Conservation (phyloP, 2,888 invertebrate genomes). For the Ochropleura leucogaster region DNA sequence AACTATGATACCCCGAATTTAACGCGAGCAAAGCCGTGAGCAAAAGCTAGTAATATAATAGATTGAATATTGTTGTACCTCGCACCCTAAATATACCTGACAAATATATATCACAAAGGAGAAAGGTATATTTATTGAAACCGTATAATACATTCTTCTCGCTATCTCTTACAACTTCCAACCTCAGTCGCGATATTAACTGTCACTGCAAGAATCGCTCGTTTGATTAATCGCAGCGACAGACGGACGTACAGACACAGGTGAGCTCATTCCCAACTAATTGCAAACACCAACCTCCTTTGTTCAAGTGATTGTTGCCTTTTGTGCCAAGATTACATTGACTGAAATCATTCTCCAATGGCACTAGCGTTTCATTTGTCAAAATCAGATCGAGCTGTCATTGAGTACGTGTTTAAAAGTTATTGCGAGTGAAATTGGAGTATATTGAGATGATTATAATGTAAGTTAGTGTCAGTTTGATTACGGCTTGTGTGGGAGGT, state of each 20-base stretch:
- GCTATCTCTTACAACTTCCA: constrained; percentile 30
- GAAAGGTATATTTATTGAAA: not conserved
- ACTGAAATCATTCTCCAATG: constrained; percentile 56
- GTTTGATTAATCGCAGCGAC: constrained; percentile 64
- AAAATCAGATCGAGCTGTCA: constrained; percentile 65
- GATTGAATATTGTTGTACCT: too few relatives aligned
- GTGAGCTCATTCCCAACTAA: constrained; percentile 68
- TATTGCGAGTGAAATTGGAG: constrained; percentile 52
- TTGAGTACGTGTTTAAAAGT: constrained; percentile 38
- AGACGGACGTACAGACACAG: constrained; percentile 55
- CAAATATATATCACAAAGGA: not conserved
- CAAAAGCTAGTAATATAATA: too few relatives aligned
- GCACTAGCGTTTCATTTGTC: constrained; percentile 67
- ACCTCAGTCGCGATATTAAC: constrained; percentile 50
- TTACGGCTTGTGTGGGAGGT: constrained; percentile 16
- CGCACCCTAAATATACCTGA: not conserved
- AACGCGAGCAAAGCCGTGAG: too few relatives aligned
- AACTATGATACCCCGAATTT: too few relatives aligned
- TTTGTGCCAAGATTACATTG: constrained; percentile 67
- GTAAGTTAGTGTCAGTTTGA: constrained; percentile 42
- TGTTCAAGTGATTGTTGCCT: constrained; percentile 72
- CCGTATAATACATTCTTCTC: not conserved
- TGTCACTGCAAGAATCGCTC: constrained; percentile 62
- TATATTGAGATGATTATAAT: constrained; percentile 39
- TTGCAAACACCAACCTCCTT: constrained; percentile 68